Percentiles rank a stretch among this genome's conserved stretches.
These are phyloP conservation scores for Chlamydotis undulata DNA, from an alignment of 2,113 vertebrate species.

Conservation along the genomic window DNA sequence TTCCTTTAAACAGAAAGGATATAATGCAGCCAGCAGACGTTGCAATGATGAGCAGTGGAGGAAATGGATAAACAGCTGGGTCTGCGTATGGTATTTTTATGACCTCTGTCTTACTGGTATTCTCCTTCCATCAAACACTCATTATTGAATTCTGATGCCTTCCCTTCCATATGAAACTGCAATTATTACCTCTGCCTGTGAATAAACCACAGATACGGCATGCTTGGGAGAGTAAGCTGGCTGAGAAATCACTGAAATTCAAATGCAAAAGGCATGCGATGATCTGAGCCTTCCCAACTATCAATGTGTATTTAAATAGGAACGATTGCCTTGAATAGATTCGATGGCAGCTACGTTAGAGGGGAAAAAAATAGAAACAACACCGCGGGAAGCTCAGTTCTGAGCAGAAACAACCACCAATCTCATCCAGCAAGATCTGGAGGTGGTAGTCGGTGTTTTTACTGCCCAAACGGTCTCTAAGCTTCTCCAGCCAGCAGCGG, in stretches of 20 bases:
- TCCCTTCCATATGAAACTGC: not conserved
- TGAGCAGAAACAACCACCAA: not conserved
- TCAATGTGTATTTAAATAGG: not conserved
- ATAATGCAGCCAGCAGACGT: not conserved
- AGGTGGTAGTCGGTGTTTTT: not conserved
- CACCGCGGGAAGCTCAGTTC: not conserved
- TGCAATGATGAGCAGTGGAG: slow-evolving; percentile 1
- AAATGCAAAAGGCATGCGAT: not conserved
- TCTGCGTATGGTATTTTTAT: slow-evolving; percentile 24
- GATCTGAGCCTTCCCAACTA: not conserved
- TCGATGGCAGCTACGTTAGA: not conserved
- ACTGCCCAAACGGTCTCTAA: not conserved
- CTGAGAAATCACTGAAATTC: not conserved
- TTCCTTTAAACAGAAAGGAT: not conserved
- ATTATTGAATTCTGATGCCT: not conserved
- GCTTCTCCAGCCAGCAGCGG: not conserved
- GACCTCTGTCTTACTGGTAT: slow-evolving; percentile 5
- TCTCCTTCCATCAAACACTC: slow-evolving; percentile 3
- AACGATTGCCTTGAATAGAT: not conserved
- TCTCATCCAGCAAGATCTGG: not conserved
- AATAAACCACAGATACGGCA: not conserved
- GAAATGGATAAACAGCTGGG: slow-evolving; percentile 32
- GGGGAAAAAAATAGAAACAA: not conserved
- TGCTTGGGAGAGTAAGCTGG: not conserved
- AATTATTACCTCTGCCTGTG: not conserved